phyloP scores from a whole-genome alignment of 2,888 invertebrate genomes.

The Dromius quadrimaculatus region DNA sequence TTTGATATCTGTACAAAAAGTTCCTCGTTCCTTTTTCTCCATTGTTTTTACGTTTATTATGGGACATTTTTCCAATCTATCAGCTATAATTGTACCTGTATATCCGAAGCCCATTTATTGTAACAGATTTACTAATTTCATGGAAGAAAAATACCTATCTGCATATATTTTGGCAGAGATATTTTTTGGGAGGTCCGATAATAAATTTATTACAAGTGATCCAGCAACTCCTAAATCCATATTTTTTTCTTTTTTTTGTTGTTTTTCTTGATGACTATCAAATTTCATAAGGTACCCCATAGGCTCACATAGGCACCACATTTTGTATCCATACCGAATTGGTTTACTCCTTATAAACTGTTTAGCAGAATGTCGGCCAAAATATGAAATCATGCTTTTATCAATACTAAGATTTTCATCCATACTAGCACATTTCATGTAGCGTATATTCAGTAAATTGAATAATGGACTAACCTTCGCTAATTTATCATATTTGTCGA shows the following conservation, averaged over 20 bases:
- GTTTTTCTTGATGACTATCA: slow-evolving; percentile 52
- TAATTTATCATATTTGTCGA: slow-evolving; percentile 4
- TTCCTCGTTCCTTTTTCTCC: slow-evolving; percentile 52
- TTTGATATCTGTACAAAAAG: slow-evolving; percentile 51
- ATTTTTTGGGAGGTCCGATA: slow-evolving; percentile 54
- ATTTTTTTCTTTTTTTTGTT: slow-evolving; percentile 37
- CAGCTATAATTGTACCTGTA: slow-evolving; percentile 55
- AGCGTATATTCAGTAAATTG: not conserved
- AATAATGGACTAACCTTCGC: not conserved
- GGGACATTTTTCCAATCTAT: slow-evolving; percentile 51
- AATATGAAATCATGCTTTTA: slow-evolving; percentile 54
- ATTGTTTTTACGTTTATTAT: slow-evolving; percentile 24
- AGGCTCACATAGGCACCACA: slow-evolving; percentile 51
- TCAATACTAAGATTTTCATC: slow-evolving; percentile 2
- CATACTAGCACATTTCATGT: not conserved
- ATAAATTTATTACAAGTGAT: slow-evolving; percentile 54
- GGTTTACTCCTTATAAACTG: no score
- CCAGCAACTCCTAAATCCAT: slow-evolving; percentile 51
- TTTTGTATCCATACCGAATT: slow-evolving; percentile 52
- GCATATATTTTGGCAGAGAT: slow-evolving; percentile 55
- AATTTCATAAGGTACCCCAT: slow-evolving; percentile 53
- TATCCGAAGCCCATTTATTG: slow-evolving; percentile 52
- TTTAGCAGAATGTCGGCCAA: slow-evolving; percentile 53
- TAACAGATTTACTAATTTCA: slow-evolving; percentile 48
- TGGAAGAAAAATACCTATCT: no score